phyloP scores from a whole-genome alignment of 2,113 vertebrate species.

The Chelonoidis abingdonii region DNA sequence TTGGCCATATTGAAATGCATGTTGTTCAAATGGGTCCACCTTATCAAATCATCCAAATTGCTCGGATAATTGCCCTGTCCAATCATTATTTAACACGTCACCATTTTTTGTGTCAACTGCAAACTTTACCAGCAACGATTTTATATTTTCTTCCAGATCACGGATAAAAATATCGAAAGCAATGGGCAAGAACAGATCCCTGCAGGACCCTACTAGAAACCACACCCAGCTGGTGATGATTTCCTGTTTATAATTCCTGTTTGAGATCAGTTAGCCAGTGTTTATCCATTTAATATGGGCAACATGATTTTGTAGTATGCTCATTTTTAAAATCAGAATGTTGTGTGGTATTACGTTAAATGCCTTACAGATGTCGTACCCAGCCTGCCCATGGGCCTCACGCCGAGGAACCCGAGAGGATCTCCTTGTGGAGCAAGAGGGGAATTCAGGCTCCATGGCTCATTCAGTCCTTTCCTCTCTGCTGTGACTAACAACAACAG shows the following conservation, averaged over 20 bases:
- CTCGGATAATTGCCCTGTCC: background rate
- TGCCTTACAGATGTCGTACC: background rate
- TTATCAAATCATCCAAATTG: background rate
- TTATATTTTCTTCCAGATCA: background rate
- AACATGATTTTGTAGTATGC: background rate
- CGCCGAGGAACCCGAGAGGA: background rate
- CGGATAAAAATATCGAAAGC: background rate
- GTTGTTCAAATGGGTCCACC: background rate
- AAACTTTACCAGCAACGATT: background rate
- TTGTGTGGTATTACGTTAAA: background rate
- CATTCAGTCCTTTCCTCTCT: background rate
- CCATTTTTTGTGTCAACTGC: background rate
- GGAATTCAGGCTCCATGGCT: background rate
- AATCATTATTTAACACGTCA: background rate
- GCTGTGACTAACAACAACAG: background rate
- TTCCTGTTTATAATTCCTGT: background rate
- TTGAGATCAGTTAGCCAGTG: background rate
- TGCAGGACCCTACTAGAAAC: background rate
- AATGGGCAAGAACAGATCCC: background rate
- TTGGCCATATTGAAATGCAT: background rate
- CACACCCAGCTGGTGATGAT: background rate
- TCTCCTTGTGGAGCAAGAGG: background rate
- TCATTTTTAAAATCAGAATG: background rate
- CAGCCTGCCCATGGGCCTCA: background rate
- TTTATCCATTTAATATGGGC: background rate